A percentile compares a stretch with the other conserved stretches of the same genome.
Evolutionary conservation across 2,888 invertebrate genomes (phyloP).

Genomic region (Orthosia gothica): DNA sequence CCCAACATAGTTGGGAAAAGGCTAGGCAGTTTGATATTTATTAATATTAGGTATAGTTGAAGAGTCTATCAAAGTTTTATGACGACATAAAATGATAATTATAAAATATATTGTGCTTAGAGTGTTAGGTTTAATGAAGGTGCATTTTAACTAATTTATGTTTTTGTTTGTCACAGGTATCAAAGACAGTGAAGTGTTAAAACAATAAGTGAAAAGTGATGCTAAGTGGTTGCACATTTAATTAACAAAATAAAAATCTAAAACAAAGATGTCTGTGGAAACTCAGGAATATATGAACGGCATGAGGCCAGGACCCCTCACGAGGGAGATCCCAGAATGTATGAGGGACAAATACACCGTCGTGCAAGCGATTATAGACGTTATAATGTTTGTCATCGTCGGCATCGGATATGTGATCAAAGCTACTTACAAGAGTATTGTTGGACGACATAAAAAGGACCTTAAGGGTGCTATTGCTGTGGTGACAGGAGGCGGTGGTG

Average conservation of each 20-base stretch:
- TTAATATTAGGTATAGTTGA: background rate
- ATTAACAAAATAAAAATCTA: conserved; percentile 15
- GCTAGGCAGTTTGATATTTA: no score
- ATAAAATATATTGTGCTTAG: background rate
- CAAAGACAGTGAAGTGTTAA: conserved; percentile 55
- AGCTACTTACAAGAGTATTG: conserved; percentile 92
- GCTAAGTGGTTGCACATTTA: conserved; percentile 68
- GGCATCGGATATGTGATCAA: conserved; percentile 89
- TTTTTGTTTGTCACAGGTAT: conserved; percentile 72
- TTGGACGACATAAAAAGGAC: conserved; percentile 93
- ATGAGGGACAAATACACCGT: conserved; percentile 89
- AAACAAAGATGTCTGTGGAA: conserved; percentile 80
- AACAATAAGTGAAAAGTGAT: conserved; percentile 72
- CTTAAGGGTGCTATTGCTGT: conserved; percentile 95
- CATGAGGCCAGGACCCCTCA: conserved; percentile 85
- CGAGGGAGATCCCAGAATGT: conserved; percentile 88
- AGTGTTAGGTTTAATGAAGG: background rate
- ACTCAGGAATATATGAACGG: conserved; percentile 87
- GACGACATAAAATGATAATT: background rate
- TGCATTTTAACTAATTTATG: background rate
- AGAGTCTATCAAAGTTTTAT: background rate
- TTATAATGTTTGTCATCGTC: conserved; percentile 90
- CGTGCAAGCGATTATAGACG: conserved; percentile 90
- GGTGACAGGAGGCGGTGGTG: conserved; percentile 97
- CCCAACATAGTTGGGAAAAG: no score